A percentile compares a stretch with the other conserved stretches of the same genome.
Conservation (phyloP, 2,113 vertebrate genomes). For the Hippocampus barbouri region DNA sequence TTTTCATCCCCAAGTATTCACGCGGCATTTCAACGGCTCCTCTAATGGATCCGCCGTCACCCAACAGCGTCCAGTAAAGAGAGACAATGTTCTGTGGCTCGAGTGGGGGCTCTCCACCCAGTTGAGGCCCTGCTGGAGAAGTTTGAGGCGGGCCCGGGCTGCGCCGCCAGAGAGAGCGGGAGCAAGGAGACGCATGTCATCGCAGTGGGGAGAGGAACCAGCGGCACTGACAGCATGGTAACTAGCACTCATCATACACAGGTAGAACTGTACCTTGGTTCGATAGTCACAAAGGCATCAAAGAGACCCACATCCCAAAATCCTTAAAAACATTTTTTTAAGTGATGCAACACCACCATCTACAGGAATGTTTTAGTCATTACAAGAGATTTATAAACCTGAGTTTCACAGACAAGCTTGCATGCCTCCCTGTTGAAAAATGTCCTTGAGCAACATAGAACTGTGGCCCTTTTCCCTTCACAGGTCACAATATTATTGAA, state of each 20-base stretch:
- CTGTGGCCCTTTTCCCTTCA: background rate
- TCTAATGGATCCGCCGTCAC: background rate
- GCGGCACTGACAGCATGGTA: conserved; percentile 51
- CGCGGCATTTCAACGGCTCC: background rate
- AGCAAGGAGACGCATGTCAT: conserved; percentile 73
- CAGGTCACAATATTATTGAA: conserved; percentile 70
- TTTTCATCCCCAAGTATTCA: background rate
- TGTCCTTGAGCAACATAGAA: no score
- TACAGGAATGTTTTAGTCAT: no score
- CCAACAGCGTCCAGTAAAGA: conserved; percentile 39
- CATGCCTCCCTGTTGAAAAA: no score
- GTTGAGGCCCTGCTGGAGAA: conserved; percentile 71
- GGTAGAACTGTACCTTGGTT: no score
- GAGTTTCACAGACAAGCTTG: no score
- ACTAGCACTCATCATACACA: no score
- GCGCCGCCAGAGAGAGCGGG: conserved; percentile 61
- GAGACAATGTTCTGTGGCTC: conserved; percentile 43
- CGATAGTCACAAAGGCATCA: no score
- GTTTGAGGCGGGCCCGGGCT: conserved; percentile 64
- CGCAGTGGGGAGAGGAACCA: conserved; percentile 45
- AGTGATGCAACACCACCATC: no score
- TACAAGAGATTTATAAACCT: no score
- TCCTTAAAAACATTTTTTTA: no score
- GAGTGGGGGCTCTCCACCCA: conserved; percentile 54
- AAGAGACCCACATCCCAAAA: no score